Evolutionary conservation across 2,113 vertebrate species (phyloP).

Genomic region (Pachycephala philippinensis): DNA sequence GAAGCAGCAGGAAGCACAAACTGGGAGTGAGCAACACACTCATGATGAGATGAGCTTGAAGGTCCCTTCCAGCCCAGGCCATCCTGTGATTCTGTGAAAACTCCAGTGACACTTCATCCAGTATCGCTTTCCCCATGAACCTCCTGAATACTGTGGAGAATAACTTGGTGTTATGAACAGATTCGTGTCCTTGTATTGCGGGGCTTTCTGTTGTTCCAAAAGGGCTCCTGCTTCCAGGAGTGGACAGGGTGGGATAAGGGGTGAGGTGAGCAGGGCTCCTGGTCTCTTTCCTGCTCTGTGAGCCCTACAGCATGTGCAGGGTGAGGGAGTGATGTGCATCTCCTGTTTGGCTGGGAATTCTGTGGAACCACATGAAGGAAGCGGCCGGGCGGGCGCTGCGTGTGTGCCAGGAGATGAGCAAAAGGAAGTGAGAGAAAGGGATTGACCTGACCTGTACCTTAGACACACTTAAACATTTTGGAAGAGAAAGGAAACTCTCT

Average conservation of each 20-base stretch:
- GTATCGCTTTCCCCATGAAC: background rate
- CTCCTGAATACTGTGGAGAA: background rate
- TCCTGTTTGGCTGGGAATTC: background rate
- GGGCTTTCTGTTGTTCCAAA: accelerated
- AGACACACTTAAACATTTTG: background rate
- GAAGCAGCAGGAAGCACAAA: background rate
- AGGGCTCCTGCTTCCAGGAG: background rate
- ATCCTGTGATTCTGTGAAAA: background rate
- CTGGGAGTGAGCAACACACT: background rate
- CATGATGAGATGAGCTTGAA: background rate
- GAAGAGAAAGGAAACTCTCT: background rate
- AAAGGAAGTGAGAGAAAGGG: background rate
- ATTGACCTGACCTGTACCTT: background rate
- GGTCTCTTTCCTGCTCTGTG: background rate
- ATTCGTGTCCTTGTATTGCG: accelerated
- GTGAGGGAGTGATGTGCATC: background rate
- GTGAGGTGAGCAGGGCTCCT: background rate
- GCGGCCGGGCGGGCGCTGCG: accelerated
- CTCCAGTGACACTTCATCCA: background rate
- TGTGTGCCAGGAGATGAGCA: background rate
- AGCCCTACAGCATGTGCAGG: accelerated
- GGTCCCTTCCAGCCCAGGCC: background rate
- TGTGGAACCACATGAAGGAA: background rate
- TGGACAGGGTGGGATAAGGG: background rate
- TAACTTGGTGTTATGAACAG: background rate